Base-by-base conservation (phyloP, 1,140 invertebrate species). In the Drosophila nigromelanica region DNA sequence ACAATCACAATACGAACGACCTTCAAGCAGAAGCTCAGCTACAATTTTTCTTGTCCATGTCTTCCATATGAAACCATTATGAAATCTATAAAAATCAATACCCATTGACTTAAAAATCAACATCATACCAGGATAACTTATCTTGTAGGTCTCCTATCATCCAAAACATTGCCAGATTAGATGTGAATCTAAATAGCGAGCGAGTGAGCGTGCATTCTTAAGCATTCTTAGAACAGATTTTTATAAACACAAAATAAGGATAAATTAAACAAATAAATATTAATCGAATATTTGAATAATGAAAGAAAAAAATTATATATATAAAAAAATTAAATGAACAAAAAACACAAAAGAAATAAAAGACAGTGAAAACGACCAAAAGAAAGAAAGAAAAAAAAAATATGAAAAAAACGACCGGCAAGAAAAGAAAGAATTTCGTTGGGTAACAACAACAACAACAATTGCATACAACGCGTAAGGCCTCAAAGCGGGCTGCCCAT, bases 181-280 rank as follows among this genome's bases (percentile, higher is more conserved):
- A 62, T 43, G 69, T 51, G 69, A 64, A 56, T 54, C 10, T 21
- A 73, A 64, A 7, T 59, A 69, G 69, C 69, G 73, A 82, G 79
- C 79, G 73, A 81, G 76, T 81, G 76, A 81, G 79, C 70, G 79
- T 76, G 79, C 69, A 61, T 73, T 47, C 35, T 51, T 27, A 24
- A 54, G 37, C 66, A 42, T 43, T n/a, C n/a, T n/a, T n/a, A 40
- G 12, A 60, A 12, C 24, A 68, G 35, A 24, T 39, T n/a, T n/a
- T 24, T 5, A n/a, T 4, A 5, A 64, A 58, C 56, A 45, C 11
- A 21, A 45, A 70, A 61, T 61, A 66, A 61, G 35, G 45, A 56
- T 21, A 51, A 67, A 54, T 48, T 55, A 37, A 55, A 51, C 27
- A 47, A 40, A 43, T 42, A 42, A 21, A 45, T 30, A 39, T 67